Evolutionary conservation across 2,113 vertebrate genomes (phyloP).

Genomic region (Pithys albifrons): DNA sequence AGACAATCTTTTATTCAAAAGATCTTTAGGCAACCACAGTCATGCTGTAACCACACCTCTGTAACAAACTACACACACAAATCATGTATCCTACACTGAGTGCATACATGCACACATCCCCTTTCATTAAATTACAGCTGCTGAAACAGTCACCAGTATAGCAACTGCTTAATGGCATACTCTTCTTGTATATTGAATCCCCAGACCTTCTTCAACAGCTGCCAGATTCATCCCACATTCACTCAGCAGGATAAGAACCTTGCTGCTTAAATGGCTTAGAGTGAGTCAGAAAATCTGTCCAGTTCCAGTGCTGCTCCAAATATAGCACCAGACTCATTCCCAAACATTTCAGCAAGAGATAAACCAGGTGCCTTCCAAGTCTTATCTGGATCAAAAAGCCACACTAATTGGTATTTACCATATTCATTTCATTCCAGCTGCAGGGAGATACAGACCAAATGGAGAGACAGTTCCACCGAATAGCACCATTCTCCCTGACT

Average conservation of each 20-base stretch:
- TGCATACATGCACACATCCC: fast-evolving
- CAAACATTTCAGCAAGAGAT: neutral
- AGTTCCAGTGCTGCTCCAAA: neutral
- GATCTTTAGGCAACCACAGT: neutral
- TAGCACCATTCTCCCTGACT: neutral
- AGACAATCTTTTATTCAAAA: neutral
- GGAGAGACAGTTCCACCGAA: neutral
- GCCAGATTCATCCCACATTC: neutral
- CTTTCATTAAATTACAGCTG: neutral
- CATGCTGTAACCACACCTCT: neutral
- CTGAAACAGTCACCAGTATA: neutral
- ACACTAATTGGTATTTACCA: neutral
- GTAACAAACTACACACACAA: neutral
- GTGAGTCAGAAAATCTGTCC: neutral
- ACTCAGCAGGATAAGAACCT: neutral
- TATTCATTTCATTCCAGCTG: neutral
- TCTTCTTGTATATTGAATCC: neutral
- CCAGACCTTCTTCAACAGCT: neutral
- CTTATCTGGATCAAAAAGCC: neutral
- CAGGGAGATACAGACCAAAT: neutral
- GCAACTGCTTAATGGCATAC: neutral
- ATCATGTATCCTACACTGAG: neutral
- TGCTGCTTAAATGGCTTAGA: neutral
- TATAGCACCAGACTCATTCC: neutral
- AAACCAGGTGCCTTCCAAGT: neutral